These are phyloP conservation scores for Hetaerina titia DNA, from an alignment of 2,888 invertebrate species.

Conservation along the genomic window DNA sequence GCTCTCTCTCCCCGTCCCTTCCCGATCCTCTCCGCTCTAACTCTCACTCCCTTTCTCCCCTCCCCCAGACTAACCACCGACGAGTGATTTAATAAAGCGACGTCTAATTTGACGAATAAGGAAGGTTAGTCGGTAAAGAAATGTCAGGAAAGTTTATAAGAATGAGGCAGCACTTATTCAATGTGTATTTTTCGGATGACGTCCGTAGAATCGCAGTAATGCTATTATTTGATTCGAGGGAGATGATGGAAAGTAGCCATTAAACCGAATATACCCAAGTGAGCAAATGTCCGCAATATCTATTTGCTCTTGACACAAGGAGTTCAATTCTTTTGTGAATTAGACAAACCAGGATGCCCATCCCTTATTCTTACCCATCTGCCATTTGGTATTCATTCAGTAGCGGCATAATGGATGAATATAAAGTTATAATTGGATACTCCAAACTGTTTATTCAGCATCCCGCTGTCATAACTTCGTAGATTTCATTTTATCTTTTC, in stretches of 20 bases:
- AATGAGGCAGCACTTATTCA: constrained; percentile 2
- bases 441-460: not conserved
- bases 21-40: not conserved
- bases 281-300: not conserved
- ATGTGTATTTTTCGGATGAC: not conserved
- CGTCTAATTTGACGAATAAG: constrained; percentile 16
- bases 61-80: not conserved
- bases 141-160: not conserved
- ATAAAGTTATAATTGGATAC: not conserved
- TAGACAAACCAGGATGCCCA: not conserved
- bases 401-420: not conserved
- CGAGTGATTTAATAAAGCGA: constrained; percentile 22
- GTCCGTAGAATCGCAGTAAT: not conserved
- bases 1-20: not conserved
- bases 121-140: not conserved
- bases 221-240: not conserved
- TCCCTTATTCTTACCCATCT: not conserved
- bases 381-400: not conserved
- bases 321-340: not conserved
- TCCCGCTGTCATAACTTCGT: not conserved
- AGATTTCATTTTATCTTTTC: not conserved
- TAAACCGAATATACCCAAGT: not conserved
- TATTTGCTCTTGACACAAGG: not conserved
- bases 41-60: not conserved
- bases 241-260: constrained; percentile 24